Evolutionary conservation across 2,113 vertebrate genomes (phyloP).

Genomic region (Oreotrochilus melanogaster): DNA sequence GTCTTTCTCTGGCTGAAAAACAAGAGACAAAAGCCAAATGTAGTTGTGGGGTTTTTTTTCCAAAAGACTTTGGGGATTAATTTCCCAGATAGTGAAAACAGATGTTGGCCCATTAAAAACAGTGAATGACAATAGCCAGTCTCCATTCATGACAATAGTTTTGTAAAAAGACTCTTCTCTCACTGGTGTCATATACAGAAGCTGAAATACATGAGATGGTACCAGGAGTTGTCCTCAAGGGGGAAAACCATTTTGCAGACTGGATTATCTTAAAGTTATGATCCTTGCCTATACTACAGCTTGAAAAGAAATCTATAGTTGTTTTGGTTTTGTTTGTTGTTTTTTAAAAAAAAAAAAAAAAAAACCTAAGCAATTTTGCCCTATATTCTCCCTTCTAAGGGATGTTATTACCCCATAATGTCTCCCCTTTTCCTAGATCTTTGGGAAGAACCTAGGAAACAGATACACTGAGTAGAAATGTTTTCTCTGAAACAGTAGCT

Average conservation of each 20-base stretch:
- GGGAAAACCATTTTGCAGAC: not conserved
- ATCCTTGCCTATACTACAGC: not conserved
- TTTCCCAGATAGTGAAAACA: not conserved
- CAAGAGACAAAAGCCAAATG: slow-evolving; percentile 3
- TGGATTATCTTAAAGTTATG: not conserved
- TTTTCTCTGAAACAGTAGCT: not conserved
- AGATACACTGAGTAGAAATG: not conserved
- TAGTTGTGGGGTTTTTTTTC: not conserved
- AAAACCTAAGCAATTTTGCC: not conserved
- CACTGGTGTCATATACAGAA: not conserved
- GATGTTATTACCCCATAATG: not conserved
- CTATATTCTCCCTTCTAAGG: not conserved
- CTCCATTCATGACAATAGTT: not conserved
- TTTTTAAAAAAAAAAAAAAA: not conserved
- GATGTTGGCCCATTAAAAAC: not conserved
- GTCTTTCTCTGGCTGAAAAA: slow-evolving; percentile 67
- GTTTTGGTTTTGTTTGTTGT: too few species aligned
- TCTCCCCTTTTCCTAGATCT: not conserved
- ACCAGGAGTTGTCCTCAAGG: not conserved
- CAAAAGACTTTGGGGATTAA: not conserved
- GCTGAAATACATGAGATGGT: not conserved
- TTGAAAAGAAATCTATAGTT: not conserved
- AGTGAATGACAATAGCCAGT: not conserved
- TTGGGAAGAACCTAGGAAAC: not conserved
- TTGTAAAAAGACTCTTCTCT: not conserved